Conservation (phyloP, 1,140 invertebrate species). For the Spodoptera litura region DNA sequence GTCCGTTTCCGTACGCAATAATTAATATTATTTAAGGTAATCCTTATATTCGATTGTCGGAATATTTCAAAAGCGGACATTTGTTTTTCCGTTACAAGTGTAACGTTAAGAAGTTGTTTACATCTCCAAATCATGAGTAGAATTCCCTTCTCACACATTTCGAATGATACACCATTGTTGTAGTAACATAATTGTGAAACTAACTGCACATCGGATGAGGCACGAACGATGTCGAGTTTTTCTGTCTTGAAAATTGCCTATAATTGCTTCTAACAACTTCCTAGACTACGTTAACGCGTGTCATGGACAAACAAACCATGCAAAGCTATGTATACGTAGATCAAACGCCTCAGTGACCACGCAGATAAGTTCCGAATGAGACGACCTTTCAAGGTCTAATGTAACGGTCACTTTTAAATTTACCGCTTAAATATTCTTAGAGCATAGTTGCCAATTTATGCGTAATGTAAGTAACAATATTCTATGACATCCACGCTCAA, state of each 20-base stretch:
- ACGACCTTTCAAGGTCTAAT: conserved; percentile 55
- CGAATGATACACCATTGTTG: conserved; percentile 4
- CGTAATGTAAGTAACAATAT: conserved; percentile 10
- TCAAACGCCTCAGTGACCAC: conserved; percentile 7
- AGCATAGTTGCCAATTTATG: conserved; percentile 19
- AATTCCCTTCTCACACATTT: background rate
- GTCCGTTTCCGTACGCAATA: conserved; percentile 14
- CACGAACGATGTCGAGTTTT: conserved; percentile 52
- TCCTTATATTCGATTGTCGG: conserved; percentile 12
- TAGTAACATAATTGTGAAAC: conserved; percentile 2
- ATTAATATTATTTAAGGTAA: too few species aligned
- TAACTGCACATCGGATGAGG: conserved; percentile 28
- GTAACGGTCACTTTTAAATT: conserved; percentile 20
- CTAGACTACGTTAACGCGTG: conserved; percentile 54
- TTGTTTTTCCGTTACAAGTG: conserved; percentile 19
- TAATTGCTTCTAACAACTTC: conserved; percentile 70
- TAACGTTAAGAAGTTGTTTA: conserved; percentile 12
- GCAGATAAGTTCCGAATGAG: conserved; percentile 29
- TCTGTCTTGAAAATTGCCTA: conserved; percentile 63
- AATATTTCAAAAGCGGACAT: conserved; percentile 31
- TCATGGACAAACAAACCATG: conserved; percentile 31
- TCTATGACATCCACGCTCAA: background rate
- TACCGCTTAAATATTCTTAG: conserved; percentile 1
- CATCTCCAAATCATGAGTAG: background rate
- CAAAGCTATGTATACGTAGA: conserved; percentile 12